Base-by-base conservation (phyloP, 2,888 invertebrate species). In the Eudemis profundana region DNA sequence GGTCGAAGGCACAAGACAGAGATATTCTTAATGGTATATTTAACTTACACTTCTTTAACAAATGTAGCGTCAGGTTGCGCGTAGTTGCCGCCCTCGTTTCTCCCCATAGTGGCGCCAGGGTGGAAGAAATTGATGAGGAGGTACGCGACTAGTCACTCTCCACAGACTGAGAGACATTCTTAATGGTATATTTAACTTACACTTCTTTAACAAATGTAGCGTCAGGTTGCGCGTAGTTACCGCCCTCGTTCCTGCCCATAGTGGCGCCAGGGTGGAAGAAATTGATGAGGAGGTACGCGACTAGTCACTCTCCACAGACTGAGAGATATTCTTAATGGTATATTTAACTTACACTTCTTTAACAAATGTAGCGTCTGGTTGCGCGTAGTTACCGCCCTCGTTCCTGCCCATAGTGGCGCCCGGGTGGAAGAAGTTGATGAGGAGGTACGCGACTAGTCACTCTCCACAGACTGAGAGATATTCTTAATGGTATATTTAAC, bases 121-220 rank as follows among this genome's bases (percentile, higher is more conserved):
- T 99, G 98, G 90, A 98, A 99, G 88, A 99, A 99, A 89, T 99
- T 99, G 78, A 99, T 97, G 83, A 97, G 95, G 73, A 99, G 95
- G 88, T 99, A 99, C 0, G 99, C 99, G 90, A n/a, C n/a, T 98
- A 99, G 87, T 99, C 99, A 3, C 99, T 98, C 90, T 99, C 99
- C 12, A 99, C 98, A 0, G 98, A 98, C 87, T 98, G 98, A n/a
- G n/a, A n/a, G n/a, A n/a, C n/a, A n/a, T n/a, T n/a, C n/a, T n/a
- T n/a, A n/a, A n/a, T n/a, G n/a, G n/a, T n/a, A n/a, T n/a, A n/a
- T n/a, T n/a, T n/a, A n/a, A 94, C 96, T 95, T 89, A 97, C 95
- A 99, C 96, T 95, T 99, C 99, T 92, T 99, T 99, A 10, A 99
- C 95, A 84, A 98, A 99, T 0, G 98, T 98, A 2, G 99, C 98